Evolutionary conservation across 2,113 vertebrate genomes (phyloP).

Genomic region (Pygoscelis adeliae): DNA sequence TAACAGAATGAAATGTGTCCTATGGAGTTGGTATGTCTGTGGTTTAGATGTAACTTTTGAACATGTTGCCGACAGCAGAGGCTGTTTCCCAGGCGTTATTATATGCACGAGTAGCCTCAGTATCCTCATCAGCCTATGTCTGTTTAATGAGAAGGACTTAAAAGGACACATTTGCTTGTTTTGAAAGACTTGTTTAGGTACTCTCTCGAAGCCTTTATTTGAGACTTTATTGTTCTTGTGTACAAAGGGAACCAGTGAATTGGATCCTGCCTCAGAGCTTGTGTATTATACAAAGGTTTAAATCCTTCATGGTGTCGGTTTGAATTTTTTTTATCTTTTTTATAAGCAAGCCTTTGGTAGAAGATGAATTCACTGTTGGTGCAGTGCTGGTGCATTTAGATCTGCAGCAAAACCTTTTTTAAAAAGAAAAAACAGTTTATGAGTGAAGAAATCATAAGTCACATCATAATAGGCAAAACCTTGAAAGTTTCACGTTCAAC

Average conservation of each 20-base stretch:
- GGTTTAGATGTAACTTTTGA: constrained; percentile 47
- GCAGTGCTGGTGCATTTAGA: not conserved
- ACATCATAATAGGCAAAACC: not conserved
- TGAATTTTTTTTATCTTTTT: not conserved
- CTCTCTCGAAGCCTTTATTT: not conserved
- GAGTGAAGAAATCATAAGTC: not conserved
- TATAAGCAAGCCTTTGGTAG: not conserved
- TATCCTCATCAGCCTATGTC: not conserved
- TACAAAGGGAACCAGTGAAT: constrained; percentile 5
- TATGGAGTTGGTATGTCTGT: not conserved
- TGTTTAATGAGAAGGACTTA: constrained; percentile 12
- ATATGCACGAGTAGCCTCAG: not conserved
- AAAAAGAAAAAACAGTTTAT: not conserved
- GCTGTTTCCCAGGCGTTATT: not conserved
- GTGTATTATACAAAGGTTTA: not conserved
- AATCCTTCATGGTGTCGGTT: not conserved
- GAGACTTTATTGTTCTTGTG: not conserved
- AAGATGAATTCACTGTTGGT: not conserved
- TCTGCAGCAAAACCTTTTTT: not conserved
- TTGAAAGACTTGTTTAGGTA: not conserved
- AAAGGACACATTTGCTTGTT: constrained; percentile 7
- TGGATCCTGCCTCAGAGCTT: not conserved
- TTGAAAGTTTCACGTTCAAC: not conserved
- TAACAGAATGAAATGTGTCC: not conserved
- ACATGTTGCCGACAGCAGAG: constrained; percentile 6